Base-by-base conservation (phyloP, 2,888 invertebrate species). In the Cremastinae sp. region DNA sequence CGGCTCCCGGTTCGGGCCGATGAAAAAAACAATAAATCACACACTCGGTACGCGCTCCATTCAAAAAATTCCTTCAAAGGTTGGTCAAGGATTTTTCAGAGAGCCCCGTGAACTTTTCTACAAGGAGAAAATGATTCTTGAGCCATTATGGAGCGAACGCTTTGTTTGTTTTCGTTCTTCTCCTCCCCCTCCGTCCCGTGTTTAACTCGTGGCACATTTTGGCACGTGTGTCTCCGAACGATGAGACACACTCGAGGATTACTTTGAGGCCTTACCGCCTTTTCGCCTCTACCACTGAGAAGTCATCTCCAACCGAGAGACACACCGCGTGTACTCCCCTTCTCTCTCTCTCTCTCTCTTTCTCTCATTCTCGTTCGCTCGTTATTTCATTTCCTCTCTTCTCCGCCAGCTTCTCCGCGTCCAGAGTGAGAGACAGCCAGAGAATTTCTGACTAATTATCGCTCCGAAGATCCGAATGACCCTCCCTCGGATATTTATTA, bases 361-460 rank as follows among this genome's bases (percentile, higher is more conserved):
- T n/a, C n/a, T n/a, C 59, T 56, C 22, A 16, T 41, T 72, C 45
- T 34, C 53, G 61, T 38, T 56, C 68, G 22, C 38, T 58, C 18
- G 47, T 51, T 64, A 12, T 34, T 54, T 41, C 22, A 36, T 51
- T 12, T 18, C 2, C 22, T 41, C 28, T 8, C 14, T 36, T 12
- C 49, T 36, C 56, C 38, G 43, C 28, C 10, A n/a, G n/a, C n/a
- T n/a, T n/a, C n/a, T n/a, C n/a, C n/a, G n/a, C n/a, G n/a, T n/a
- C n/a, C n/a, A n/a, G n/a, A n/a, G n/a, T n/a, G n/a, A n/a, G n/a
- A n/a, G n/a, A n/a, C n/a, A n/a, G n/a, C n/a, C n/a, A n/a, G n/a
- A n/a, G n/a, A n/a, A n/a, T n/a, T n/a, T 71, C 59, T 66, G 47
- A 51, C 66, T 71, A 66, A 75, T 71, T 71, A 71, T 73, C 73